Evolutionary conservation across 2,113 vertebrate species (phyloP).

Genomic region (Myodes glareolus): DNA sequence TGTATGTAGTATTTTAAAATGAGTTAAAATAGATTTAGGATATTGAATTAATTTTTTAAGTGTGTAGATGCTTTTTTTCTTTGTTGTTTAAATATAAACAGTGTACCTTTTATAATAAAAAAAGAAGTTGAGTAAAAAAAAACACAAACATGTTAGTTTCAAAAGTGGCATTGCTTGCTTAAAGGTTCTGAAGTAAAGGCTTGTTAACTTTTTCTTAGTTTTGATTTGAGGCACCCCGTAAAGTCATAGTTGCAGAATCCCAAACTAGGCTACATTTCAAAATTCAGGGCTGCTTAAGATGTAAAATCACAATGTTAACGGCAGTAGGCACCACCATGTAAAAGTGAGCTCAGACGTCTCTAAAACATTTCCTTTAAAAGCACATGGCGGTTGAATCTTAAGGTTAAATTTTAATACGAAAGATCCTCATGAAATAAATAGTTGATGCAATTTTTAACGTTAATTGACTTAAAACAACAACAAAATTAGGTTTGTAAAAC

Average conservation of each 20-base stretch:
- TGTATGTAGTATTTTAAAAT: conserved; percentile 88
- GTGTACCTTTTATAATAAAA: conserved; percentile 89
- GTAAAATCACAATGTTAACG: conserved; percentile 86
- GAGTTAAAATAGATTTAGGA: conserved; percentile 88
- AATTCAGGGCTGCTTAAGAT: conserved; percentile 93
- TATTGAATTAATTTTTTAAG: conserved; percentile 84
- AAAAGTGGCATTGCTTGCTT: conserved; percentile 89
- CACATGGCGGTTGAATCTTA: conserved; percentile 86
- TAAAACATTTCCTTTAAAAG: conserved; percentile 87
- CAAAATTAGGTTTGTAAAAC: conserved; percentile 86
- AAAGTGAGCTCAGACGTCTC: conserved; percentile 86
- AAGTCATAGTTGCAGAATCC: conserved; percentile 99
- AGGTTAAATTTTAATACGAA: conserved; percentile 87
- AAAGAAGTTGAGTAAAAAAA: conserved; percentile 86
- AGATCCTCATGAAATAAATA: conserved; percentile 86
- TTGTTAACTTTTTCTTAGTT: conserved; percentile 86
- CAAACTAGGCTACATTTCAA: conserved; percentile 99
- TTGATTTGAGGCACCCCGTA: conserved; percentile 88
- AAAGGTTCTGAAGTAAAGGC: conserved; percentile 89
- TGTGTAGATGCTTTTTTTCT: conserved; percentile 89
- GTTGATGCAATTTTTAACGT: conserved; percentile 85
- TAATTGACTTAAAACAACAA: conserved; percentile 84
- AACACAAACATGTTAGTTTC: conserved; percentile 86
- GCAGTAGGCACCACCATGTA: conserved; percentile 86
- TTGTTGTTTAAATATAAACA: conserved; percentile 88